Evolutionary conservation across 2,113 vertebrate genomes (phyloP), one percentile per base, ranked within the genome.

Genomic region (human (Homo sapiens)): DNA sequence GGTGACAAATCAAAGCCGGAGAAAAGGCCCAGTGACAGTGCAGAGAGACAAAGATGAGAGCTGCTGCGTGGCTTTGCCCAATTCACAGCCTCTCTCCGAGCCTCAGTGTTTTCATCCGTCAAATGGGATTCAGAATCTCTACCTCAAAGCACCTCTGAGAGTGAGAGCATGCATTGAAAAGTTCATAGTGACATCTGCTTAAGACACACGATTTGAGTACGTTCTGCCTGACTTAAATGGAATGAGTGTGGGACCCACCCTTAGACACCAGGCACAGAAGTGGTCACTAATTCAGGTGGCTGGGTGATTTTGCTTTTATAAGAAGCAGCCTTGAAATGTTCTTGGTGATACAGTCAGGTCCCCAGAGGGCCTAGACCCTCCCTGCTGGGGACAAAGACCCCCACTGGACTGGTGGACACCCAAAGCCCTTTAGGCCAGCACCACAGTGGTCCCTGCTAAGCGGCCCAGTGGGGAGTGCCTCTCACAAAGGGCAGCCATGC

Each of bases 21-120:
- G 66, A n/a, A 55, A 8, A 45, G 73, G 14, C 35, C n/a, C 50
- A 0, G 22, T 1, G 0, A 22, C 9, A 1, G 35, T 0, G 3
- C 59, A 3, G 35, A 55, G 64, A 87, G 85, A 38, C 0, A 1
- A 18, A 23, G 40, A 23, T 10, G 48, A 80, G 43, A 8, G 2
- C 38, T 1, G 10, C 45, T 4, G 70, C 12, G 57, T n/a, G 38
- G 55, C 72, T 70, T 25, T 7, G 5, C 6, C 40, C 16, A 5
- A 30, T 12, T 22, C 22, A 22, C 0, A 10, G 35, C 57, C 6
- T 40, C 80, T 50, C 27, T 10, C 64, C 6, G 17, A 64, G 89
- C 50, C 75, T 75, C 43, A 0, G 20, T 72, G 43, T 81, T 32
- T 57, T 43, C 52, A 20, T 43, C 35, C 17, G 43, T 86, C 50